Evolutionary conservation across 2,888 invertebrate species (phyloP).

Genomic region (Eumerus sabulonum): DNA sequence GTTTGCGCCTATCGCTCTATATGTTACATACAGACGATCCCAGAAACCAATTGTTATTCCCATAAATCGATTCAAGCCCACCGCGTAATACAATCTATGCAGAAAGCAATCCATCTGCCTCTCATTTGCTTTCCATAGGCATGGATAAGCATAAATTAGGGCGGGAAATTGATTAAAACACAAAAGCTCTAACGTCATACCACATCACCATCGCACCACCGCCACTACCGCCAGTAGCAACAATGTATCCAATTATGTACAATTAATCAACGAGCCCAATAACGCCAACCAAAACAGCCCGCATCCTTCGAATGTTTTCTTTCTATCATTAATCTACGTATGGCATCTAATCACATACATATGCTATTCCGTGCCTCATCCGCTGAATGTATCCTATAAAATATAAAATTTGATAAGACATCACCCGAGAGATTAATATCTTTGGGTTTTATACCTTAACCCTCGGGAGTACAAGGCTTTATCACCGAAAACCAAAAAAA

Average conservation of each 20-base stretch:
- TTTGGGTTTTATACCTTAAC: constrained; percentile 31
- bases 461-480: constrained; percentile 31
- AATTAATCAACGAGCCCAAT: constrained; percentile 56
- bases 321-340: constrained; percentile 20
- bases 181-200: constrained; percentile 9
- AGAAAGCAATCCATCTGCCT: no score
- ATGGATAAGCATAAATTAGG: constrained; percentile 10
- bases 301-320: neutral
- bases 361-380: neutral
- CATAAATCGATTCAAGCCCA: no score
- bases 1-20: no score
- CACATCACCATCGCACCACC: no score
- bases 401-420: constrained; percentile 63
- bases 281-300: constrained; percentile 2
- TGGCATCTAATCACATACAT: constrained; percentile 45
- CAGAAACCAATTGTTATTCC: no score
- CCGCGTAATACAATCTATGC: neutral
- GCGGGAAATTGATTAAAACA: constrained; percentile 49
- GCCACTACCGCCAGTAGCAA: constrained; percentile 1
- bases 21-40: no score
- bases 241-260: constrained; percentile 41
- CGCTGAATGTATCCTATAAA: constrained; percentile 63
- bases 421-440: constrained; percentile 43
- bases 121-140: constrained; percentile 9
- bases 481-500: constrained; percentile 9